Percentiles rank a stretch among this genome's conserved stretches.
phyloP scores from a whole-genome alignment of 2,113 vertebrate species.

The Camelus dromedarius region DNA sequence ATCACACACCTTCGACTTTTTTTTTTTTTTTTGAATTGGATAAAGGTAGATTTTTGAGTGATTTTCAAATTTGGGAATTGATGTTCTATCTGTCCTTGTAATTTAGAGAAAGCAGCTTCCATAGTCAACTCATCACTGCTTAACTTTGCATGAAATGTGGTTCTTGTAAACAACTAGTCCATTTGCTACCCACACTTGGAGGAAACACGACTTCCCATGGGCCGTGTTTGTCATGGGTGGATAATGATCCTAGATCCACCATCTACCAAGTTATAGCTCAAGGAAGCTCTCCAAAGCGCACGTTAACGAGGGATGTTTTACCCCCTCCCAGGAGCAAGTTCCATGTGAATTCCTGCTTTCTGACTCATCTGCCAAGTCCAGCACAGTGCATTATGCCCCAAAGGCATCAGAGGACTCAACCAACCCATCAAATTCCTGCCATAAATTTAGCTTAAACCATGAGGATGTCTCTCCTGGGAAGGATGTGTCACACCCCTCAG shows the following conservation, averaged over 20 bases:
- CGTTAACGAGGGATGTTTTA: background rate
- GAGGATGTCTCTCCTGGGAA: slow-evolving; percentile 63
- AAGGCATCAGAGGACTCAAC: background rate
- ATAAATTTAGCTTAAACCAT: slow-evolving; percentile 40
- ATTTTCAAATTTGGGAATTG: slow-evolving; percentile 37
- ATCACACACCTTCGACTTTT: background rate
- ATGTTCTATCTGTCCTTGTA: background rate
- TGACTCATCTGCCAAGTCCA: slow-evolving; percentile 36
- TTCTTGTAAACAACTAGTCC: slow-evolving; percentile 30
- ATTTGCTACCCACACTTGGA: slow-evolving; percentile 28
- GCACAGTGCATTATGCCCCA: background rate
- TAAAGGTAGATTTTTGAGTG: slow-evolving; percentile 10
- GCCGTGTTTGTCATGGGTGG: slow-evolving; percentile 47
- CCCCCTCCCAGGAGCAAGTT: slow-evolving; percentile 9
- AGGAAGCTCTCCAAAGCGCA: slow-evolving; percentile 48
- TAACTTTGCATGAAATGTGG: background rate
- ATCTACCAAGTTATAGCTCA: slow-evolving; percentile 52
- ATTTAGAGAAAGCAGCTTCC: background rate
- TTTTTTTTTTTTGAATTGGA: background rate
- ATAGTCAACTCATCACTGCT: slow-evolving; percentile 42
- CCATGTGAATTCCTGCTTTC: slow-evolving; percentile 30
- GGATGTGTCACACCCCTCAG: slow-evolving; percentile 17
- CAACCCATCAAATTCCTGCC: slow-evolving; percentile 31
- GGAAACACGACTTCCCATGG: background rate
- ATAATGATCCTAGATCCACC: slow-evolving; percentile 54